Base-by-base conservation (phyloP, 2,888 invertebrate genomes). In the Caprella mutica region DNA sequence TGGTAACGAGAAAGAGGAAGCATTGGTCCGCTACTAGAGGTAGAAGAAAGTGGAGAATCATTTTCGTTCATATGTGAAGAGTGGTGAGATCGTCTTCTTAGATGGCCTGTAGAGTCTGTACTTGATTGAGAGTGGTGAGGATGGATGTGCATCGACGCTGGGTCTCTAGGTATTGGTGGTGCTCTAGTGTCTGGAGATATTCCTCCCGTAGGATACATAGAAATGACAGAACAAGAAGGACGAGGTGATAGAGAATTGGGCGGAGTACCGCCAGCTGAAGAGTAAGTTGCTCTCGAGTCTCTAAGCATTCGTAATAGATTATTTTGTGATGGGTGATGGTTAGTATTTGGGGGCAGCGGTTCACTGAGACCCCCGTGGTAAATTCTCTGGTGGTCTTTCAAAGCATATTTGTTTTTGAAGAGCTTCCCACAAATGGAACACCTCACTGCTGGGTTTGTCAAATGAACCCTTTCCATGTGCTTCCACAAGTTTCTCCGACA, bases 401-500 rank as follows among this genome's bases (percentile, higher is more conserved):
- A 58, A 26, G 64, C 64, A 44, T 64, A 64, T 46, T 64, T 64
- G 50, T 64, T 64, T 51, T 64, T 64, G 56, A 64, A 64, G 55
- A 64, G 59, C 54, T 64, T 64, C 30, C 60, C 54, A 40, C 64
- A 64, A 14, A 64, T 57, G 30, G 64, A 64, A 51, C 64, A 64
- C 26, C 64, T 57, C 52, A 64, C 64, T 35, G 64, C 64, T 26
- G 64, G 64, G 53, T 64, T 64, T 35, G 60, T 64, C 50, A 64
- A 59, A 51, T 64, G 64, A n/a, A 64, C 64, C 17, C 64, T 58
- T 35, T 64, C 64, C 64, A 64, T 64, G 53, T 64, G 64, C 64
- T 64, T 64, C 64, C 64, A 64, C 42, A 64, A 44, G 42, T 64
- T 64, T 39, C 64, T 57, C 48, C 64, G 58, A 44, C 64, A 64